Conservation (phyloP, 1,140 invertebrate genomes). For the Macrobrachium rosenbergii region DNA sequence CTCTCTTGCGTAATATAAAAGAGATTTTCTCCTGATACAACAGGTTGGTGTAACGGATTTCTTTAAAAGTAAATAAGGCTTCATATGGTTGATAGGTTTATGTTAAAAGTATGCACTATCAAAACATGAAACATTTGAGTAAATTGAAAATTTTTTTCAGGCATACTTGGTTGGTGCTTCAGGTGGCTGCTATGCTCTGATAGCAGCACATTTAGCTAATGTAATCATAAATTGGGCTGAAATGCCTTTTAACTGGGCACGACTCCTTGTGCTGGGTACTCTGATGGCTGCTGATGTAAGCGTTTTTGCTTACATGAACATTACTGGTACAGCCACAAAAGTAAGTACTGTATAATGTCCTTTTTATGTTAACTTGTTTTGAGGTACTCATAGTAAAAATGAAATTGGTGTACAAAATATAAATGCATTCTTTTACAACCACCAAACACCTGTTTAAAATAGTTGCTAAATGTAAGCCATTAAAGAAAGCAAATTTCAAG, state of each 20-base stretch:
- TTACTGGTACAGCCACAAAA: conserved; percentile 24
- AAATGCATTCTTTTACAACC: no score
- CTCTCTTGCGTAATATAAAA: no score
- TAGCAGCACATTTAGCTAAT: conserved; percentile 94
- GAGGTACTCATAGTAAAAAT: no score
- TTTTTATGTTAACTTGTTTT: neutral
- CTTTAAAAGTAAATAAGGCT: no score
- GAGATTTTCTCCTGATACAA: no score
- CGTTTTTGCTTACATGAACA: conserved; percentile 79
- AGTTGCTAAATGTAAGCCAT: no score
- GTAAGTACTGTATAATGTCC: conserved; percentile 13
- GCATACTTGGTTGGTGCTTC: conserved; percentile 94
- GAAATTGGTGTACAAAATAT: no score
- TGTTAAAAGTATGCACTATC: neutral
- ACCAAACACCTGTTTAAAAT: no score
- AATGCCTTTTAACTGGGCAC: conserved; percentile 89
- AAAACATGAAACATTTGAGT: neutral
- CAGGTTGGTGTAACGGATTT: no score
- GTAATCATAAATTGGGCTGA: conserved; percentile 95
- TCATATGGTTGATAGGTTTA: no score
- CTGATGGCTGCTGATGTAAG: conserved; percentile 83
- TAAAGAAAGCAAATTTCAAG: no score
- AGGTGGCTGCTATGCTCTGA: conserved; percentile 95
- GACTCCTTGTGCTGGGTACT: conserved; percentile 83
- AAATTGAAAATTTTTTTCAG: conserved; percentile 70